Evolutionary conservation across 2,888 invertebrate genomes (phyloP), one percentile per base, ranked within the genome.

Genomic region (Melieria omissa): DNA sequence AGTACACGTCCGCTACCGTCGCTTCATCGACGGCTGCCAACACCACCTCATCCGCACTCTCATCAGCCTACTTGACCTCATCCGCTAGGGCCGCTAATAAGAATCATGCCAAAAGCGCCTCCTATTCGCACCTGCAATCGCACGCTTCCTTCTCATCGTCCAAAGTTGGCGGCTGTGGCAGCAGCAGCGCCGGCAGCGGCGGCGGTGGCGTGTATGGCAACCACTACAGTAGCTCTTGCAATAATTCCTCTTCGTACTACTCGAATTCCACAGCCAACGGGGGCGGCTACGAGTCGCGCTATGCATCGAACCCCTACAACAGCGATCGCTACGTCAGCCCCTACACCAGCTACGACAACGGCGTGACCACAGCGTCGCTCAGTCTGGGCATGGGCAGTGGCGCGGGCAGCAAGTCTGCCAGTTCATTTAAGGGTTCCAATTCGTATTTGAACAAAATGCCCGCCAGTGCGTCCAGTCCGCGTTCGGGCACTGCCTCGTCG

Each of bases 321-420:
- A 78, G 82, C 45, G 85, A 86, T 77, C 84, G 87, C 41, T 87
- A 87, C 75, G 79, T 85, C 55, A 87, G 86, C 76, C 87, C 87
- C 65, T 87, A 87, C 73, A 84, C 84, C 69, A 84, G 82, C 71
- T 87, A 87, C 77, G 87, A 87, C 72, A 87, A 87, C 77, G 87
- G 87, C 42, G 80, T 87, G 14, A 87, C 87, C 8, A 87, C 87
- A n/a, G 87, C 87, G 9, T 86, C 87, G 8, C 78, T 87, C 10
- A 87, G 83, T 73, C 78, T 87, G 16, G 74, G 77, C 42, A 72
- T 75, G 9, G 77, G 79, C 29, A 71, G 76, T 12, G 78, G 77
- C 46, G 71, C 63, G 49, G 72, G 73, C 7, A 44, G 47, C 12
- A 74, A 77, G 42, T 75, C 83, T 10, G 80, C 82, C 41, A 85